Base-by-base conservation (phyloP, 1,140 invertebrate genomes). In the Lerema accius region DNA sequence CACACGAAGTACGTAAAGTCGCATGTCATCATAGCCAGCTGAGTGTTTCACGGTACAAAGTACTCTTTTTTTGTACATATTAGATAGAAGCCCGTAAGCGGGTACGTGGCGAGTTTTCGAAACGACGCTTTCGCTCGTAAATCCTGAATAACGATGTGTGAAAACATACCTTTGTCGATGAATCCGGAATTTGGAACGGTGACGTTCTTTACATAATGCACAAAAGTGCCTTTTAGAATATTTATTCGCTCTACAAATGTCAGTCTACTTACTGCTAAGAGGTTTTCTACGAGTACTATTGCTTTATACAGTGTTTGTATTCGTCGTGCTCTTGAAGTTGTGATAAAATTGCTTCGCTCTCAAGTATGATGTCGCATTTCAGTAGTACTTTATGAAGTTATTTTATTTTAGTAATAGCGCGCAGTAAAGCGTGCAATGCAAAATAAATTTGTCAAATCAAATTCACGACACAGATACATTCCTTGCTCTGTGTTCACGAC, bases 1-100 rank as follows among this genome's bases (percentile, higher is more conserved):
- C 78, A 76, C 67, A 73, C 69, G 64, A 78, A 78, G 79, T 78
- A 65, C 69, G 70, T 78, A 67, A 76, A 72, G 78, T 73, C 76
- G 65, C 80, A 75, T 78, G 69, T 72, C 75, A 81, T 76, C 77
- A 78, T 73, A 74, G 43, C 7, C 26, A 75, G 65, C 51, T 53
- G 62, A 68, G 59, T 73, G 73, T 76, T 78, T 73, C 62, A 73
- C 67, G 62, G 49, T 78, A 70, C 68, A 76, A 73, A 78, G 74
- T 71, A 76, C 69, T 78, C 76, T 75, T 78, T 80, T 81, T 85
- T 80, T 86, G 84, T 84, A 80, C 80, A 82, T 86, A 86, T 83
- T 84, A 82, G 67, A 86, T 67, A 64, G 62, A 73, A 65, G 58
- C 64, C 65, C 45, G 65, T 78, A 71, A 82, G 77, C 68, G 74